Evolutionary conservation across 2,113 vertebrate species (phyloP).

Genomic region (Sardina pilchardus): DNA sequence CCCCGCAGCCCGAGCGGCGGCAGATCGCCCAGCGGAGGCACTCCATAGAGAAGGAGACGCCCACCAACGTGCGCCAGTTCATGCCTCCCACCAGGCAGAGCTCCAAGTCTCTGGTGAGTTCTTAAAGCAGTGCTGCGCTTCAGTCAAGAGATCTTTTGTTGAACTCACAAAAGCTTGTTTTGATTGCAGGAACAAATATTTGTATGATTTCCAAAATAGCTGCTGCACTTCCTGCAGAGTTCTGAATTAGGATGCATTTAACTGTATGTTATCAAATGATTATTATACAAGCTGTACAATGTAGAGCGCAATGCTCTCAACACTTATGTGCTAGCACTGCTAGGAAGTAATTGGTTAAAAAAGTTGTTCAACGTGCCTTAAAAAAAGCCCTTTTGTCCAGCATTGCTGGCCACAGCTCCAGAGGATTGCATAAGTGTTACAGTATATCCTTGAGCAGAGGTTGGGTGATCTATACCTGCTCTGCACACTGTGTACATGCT

Average conservation of each 20-base stretch:
- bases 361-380: too few relatives aligned
- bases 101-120: conserved; percentile 93
- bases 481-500: not conserved
- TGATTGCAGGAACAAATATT: too few relatives aligned
- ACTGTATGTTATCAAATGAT: not conserved
- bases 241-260: too few relatives aligned
- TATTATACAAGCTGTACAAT: not conserved
- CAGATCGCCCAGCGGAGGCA: conserved; percentile 89
- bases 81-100: conserved; percentile 85
- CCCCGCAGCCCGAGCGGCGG: conserved; percentile 93
- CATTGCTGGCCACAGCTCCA: not conserved
- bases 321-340: not conserved
- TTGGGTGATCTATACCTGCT: not conserved
- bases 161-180: too few relatives aligned
- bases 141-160: not conserved
- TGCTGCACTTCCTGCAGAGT: too few relatives aligned
- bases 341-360: not conserved
- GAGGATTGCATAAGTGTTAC: not conserved
- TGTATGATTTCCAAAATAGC: too few relatives aligned
- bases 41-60: conserved; percentile 97
- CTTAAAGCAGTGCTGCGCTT: not conserved
- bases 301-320: not conserved
- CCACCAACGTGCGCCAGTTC: conserved; percentile 90
- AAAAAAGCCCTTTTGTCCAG: not conserved
- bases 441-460: not conserved